Evolutionary conservation across 2,113 vertebrate genomes (phyloP), one percentile per base, ranked within the genome.

Genomic region (Pipa parva): DNA sequence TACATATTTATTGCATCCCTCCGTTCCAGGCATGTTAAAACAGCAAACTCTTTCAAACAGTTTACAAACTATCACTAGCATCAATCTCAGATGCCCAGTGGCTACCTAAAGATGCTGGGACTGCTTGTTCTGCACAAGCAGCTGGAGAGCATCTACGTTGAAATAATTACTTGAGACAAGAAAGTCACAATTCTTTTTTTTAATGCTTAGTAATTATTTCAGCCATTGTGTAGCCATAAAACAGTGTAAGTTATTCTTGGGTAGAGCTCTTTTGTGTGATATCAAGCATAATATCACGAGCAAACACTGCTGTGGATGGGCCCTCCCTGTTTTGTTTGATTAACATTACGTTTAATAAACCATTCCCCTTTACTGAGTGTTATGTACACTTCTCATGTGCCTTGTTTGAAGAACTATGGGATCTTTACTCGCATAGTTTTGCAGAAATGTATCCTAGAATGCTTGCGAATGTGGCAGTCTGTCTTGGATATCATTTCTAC

Each of bases 391-490:
- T 25, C 31, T 36, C 8, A 15, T 9, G 7, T 37, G 64, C 56
- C 52, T 51, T 68, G 65, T 68, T 59, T 18, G 22, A 33, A 17
- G 51, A 13, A 29, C 33, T 7, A 25, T 46, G 5, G 17, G 17
- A 31, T 54, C 46, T 42, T 21, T 42, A 33, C 21, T 12, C 21
- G 48, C 58, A 45, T 8, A 26, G 18, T 55, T n/a, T 55, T 46
- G 17, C 52, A 57, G 31, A 49, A 24, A 13, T 22, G 7, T 5
- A 11, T 22, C 31, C 57, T 49, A 60, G 48, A 45, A 24, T n/a
- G 25, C 48, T 48, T 61, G 58, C 31, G 27, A 68, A 59, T 70
- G 57, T 61, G 58, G 66, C 66, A 52, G 46, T 59, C 65, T 54
- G 58, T 60, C 58, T 54, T 48, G 55, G 31, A 59, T 45, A 59